Evolutionary conservation across 2,797 vertebrate species (phyloP).

Genomic region (Phrynocephalus guinanensis): DNA sequence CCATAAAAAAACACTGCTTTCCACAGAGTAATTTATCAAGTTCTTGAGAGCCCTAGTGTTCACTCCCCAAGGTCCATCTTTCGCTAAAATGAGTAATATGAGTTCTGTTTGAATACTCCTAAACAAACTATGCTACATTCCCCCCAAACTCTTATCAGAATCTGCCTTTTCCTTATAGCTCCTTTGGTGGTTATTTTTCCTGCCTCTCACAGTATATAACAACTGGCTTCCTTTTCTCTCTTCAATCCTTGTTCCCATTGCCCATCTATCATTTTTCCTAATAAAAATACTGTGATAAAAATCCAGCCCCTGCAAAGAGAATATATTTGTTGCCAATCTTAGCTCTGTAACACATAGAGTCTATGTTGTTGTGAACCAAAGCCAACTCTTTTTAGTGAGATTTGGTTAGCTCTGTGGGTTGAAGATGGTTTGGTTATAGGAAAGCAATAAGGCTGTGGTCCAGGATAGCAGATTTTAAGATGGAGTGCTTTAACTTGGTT

Average conservation of each 20-base stretch:
- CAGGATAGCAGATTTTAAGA: neutral
- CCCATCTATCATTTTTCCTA: conserved; percentile 10
- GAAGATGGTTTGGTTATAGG: neutral
- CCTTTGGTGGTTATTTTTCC: conserved; percentile 60
- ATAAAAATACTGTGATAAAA: conserved; percentile 55
- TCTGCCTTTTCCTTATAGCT: conserved; percentile 50
- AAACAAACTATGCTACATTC: conserved; percentile 79
- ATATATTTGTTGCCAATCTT: conserved; percentile 31
- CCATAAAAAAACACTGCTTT: conserved; percentile 71
- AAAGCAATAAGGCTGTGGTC: rapidly evolving
- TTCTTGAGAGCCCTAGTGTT: conserved; percentile 72
- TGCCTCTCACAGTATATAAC: conserved; percentile 32
- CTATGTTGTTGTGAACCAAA: conserved; percentile 44
- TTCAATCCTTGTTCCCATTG: conserved; percentile 25
- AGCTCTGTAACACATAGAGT: conserved; percentile 46
- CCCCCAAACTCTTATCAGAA: conserved; percentile 66
- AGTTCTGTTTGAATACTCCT: conserved; percentile 75
- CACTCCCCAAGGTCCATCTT: conserved; percentile 70
- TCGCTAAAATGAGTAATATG: conserved; percentile 78
- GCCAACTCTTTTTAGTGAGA: conserved; percentile 33
- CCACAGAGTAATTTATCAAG: conserved; percentile 76
- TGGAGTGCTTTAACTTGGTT: neutral
- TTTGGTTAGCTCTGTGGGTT: neutral
- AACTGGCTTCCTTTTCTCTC: conserved; percentile 40
- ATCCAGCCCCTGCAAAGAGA: conserved; percentile 40